Evolutionary conservation across 1,140 invertebrate genomes (phyloP).

Genomic region (Aricia agestis): DNA sequence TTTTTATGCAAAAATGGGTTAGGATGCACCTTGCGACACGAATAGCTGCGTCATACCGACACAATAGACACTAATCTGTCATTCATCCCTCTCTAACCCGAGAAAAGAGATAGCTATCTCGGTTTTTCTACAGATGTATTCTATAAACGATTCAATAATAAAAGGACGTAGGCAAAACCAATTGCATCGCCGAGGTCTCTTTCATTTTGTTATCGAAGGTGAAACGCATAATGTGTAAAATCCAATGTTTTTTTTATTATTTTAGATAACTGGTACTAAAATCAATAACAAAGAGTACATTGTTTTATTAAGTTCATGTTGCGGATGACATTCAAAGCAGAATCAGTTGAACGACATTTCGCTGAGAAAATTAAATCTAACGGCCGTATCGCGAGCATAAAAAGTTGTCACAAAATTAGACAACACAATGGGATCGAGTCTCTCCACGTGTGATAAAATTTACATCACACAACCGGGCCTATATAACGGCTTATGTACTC

Average conservation of each 20-base stretch:
- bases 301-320: neutral
- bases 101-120: conserved; percentile 28
- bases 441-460: conserved; percentile 31
- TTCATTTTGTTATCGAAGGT: neutral
- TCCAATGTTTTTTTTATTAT: neutral
- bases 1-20: conserved; percentile 69
- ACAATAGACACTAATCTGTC: conserved; percentile 53
- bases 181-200: neutral
- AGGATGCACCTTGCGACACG: conserved; percentile 58
- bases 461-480: conserved; percentile 24
- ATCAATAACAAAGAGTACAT: conserved; percentile 6
- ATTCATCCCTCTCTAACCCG: conserved; percentile 35
- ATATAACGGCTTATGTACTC: conserved; percentile 38
- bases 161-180: neutral
- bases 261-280: neutral
- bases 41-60: conserved; percentile 43
- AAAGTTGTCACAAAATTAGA: conserved; percentile 22
- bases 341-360: neutral
- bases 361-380: conserved; percentile 6
- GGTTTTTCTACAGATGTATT: conserved; percentile 24
- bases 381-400: neutral
- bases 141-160: neutral
- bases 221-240: neutral
- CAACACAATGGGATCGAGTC: conserved; percentile 24
- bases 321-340: neutral